Evolutionary conservation across 2,113 vertebrate genomes (phyloP), one percentile per base, ranked within the genome.

Genomic region (Gadus macrocephalus): DNA sequence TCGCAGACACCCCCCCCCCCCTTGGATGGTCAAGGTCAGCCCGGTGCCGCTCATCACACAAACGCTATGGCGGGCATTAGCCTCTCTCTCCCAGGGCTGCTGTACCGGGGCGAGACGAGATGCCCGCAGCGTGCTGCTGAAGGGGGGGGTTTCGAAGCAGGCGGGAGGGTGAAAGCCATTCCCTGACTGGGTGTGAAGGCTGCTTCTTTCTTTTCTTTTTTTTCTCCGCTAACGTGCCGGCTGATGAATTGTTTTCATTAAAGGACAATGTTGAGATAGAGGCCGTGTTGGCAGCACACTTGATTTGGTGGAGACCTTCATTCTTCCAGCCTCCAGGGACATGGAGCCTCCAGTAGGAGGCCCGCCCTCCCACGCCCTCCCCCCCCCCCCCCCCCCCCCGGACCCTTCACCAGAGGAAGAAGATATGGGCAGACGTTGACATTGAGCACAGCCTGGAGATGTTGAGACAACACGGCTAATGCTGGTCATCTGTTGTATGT

Each of bases 381-480:
- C 42, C 12, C 42, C 8, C 42, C 42, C 9, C 55, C 15, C 20
- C 20, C 20, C 20, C 20, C 8, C 1, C 5, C 20, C 9, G 19
- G 60, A 84, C 81, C 84, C 67, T 82, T 80, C 78, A 62, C 74
- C 74, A 66, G 73, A 72, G 77, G 66, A 27, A 73, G 81, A 9
- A 71, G 71, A 86, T 82, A 81, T 73, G 77, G 60, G 68, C 68
- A 78, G 83, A 85, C 79, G 82, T 78, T 87, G 83, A 89, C 85
- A 83, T 78, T 90, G 87, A 88, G 80, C 70, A 64, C 70, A 74
- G 83, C 87, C 86, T 69, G 49, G 71, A 85, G 85, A 89, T 83
- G 79, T 88, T 82, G 81, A 71, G 76, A 81, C 69, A 82, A 74
- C 72, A 38, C 55, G 67, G 76, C 85, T 86, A 82, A 86, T 69